Evolutionary conservation across 2,888 invertebrate species (phyloP), one percentile per base, ranked within the genome.

Genomic region (Drosophila stalkeri): DNA sequence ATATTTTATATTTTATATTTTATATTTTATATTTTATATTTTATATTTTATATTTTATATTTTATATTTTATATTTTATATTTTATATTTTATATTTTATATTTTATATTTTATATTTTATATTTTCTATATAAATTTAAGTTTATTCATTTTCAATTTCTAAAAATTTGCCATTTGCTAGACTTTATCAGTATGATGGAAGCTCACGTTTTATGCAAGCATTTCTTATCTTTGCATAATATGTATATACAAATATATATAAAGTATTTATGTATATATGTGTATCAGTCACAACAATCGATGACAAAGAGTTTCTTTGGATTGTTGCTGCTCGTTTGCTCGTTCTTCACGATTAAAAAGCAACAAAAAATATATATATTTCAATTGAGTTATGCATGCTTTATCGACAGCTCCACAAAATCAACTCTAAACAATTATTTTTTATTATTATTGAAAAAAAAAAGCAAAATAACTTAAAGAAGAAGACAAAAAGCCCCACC

Each of bases 181-280:
- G 16, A 54, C 37, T n/a, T 37, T 80, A 81, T 86, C 69, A 65
- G 47, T 23, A 46, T 33, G 44, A 37, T 37, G 39, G 54, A 62
- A 63, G 49, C 64, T 72, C 85, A 87, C 82, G 76, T 80, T 75
- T 79, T 72, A 85, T 72, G 82, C 80, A 75, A 72, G 68, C 75
- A 81, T 51, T 52, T 64, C 52, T 78, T 84, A 86, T 86, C 81
- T 52, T 44, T 39, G 62, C 64, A 57, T 41, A 64, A 35, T n/a
- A 61, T 18, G 49, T 39, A 63, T 31, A n/a, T 7, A 33, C 3
- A 33, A 2, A 33, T 7, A 52, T 14, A 35, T 20, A 37, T 16
- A 52, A 1, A n/a, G 2, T 2, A 51, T 35, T 20, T 14, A 39
- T 7, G 16, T 23, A 20, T 51, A 16, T 16, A 39, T 16, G 27